phyloP scores from a whole-genome alignment of 1,140 invertebrate genomes.

The Brachionus asplanchnoidis region DNA sequence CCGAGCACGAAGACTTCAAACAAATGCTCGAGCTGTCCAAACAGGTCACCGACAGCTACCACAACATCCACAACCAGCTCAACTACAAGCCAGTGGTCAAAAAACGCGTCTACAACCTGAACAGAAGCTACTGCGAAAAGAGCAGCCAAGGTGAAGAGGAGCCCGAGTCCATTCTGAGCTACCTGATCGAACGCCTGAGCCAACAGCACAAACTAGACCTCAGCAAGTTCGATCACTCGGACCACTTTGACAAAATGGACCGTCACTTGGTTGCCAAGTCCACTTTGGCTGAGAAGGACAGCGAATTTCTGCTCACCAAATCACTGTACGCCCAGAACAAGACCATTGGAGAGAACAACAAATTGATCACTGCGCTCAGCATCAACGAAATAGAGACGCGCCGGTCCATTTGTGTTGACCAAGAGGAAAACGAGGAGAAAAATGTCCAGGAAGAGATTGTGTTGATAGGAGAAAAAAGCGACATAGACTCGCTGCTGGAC shows the following conservation, averaged over 20 bases:
- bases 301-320: neutral
- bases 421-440: neutral
- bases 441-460: conserved; percentile 39
- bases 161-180: conserved; percentile 12
- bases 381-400: conserved; percentile 36
- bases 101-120: conserved; percentile 37
- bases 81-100: neutral
- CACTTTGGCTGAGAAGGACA: neutral
- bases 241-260: neutral
- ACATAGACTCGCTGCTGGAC: neutral
- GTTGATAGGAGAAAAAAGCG: conserved; percentile 28
- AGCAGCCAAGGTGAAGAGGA: neutral
- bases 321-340: conserved; percentile 27
- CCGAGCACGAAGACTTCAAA: neutral
- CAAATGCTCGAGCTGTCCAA: conserved; percentile 18
- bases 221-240: neutral
- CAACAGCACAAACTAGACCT: conserved; percentile 18
- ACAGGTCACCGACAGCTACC: neutral
- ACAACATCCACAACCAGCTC: conserved; percentile 11
- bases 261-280: neutral
- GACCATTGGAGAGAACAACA: neutral
- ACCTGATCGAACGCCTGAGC: conserved; percentile 7
- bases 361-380: conserved; percentile 18
- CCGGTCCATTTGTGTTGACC: neutral
- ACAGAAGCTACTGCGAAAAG: neutral